Base-by-base conservation (phyloP, 2,888 invertebrate genomes). In the Cotesia congregata region DNA sequence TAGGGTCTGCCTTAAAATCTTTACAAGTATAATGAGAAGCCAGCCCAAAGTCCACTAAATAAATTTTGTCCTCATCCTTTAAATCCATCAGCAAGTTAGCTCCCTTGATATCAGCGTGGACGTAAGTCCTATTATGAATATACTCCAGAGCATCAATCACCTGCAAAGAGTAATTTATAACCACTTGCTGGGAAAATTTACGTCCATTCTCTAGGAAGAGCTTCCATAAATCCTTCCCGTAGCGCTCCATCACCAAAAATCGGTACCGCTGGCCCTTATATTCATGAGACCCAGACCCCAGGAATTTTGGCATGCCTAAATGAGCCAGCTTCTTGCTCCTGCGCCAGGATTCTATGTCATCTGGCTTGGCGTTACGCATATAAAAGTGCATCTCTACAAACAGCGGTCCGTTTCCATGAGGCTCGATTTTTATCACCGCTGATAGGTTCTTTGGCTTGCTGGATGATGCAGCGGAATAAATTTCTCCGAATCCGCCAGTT, bases 31-130 rank as follows among this genome's bases (percentile, higher is more conserved):
- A 95, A 81, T 93, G 93, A 12, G 94, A 93, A 0, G 97, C 98
- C 61, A 99, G 91, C 0, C 99, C 99, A 90, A 95, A 99, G 91
- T 99, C 99, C 0, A 99, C 95, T 7, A 99, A 91, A 90, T 94
- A 98, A 0, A 96, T 93, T 85, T 95, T 94, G 82, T 94, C 92
- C 81, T 92, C 92, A 0, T 93, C 92, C 41, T 92, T 92, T 61
- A 91, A 88, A 0, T 96, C 96, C 67, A 97, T 88, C 30, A 98
- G 90, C 79, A 99, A 94, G 90, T 99, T 99, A 7, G 96, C 95
- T 0, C 96, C 98, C 90, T 99, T 99, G 5, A 99, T 93, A 88
- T 99, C 99, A 0, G 96, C 98, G 90, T 99, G 99, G 0, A 97
- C 94, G 87, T 98, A 99, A 2, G 95, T 95, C 82, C 94, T 93